Evolutionary conservation across 2,797 vertebrate species (phyloP).

Genomic region (Leucoraja ocellata): DNA sequence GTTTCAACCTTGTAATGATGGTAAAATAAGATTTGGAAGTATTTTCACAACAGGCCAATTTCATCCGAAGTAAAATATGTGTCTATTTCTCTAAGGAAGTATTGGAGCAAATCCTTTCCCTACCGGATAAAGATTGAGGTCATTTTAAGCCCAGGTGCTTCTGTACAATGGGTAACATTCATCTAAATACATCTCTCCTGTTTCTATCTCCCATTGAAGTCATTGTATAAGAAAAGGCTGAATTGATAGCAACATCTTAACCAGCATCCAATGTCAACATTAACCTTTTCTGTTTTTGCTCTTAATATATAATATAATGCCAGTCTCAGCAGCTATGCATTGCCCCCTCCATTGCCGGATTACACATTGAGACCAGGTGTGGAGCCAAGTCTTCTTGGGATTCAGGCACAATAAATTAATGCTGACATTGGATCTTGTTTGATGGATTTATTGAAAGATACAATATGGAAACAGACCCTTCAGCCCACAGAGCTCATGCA

Average conservation of each 20-base stretch:
- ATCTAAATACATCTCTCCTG: background rate
- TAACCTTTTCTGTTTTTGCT: background rate
- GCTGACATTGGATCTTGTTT: no score
- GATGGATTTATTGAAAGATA: no score
- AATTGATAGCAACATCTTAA: background rate
- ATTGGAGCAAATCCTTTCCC: background rate
- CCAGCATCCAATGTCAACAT: background rate
- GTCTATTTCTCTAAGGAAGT: background rate
- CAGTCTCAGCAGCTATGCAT: no score
- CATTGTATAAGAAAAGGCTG: background rate
- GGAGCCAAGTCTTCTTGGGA: no score
- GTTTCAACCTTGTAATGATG: background rate
- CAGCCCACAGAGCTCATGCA: no score
- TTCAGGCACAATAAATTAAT: no score
- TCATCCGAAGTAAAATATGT: background rate
- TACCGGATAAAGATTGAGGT: background rate
- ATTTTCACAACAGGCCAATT: background rate
- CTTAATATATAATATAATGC: background rate
- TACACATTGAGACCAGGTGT: no score
- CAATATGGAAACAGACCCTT: no score
- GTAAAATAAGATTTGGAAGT: background rate
- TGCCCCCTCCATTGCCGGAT: no score
- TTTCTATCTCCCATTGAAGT: no score
- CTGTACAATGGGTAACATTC: background rate
- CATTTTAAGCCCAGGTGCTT: background rate